phyloP scores from a whole-genome alignment of 1,140 invertebrate species.

The Sinonovacula constricta region DNA sequence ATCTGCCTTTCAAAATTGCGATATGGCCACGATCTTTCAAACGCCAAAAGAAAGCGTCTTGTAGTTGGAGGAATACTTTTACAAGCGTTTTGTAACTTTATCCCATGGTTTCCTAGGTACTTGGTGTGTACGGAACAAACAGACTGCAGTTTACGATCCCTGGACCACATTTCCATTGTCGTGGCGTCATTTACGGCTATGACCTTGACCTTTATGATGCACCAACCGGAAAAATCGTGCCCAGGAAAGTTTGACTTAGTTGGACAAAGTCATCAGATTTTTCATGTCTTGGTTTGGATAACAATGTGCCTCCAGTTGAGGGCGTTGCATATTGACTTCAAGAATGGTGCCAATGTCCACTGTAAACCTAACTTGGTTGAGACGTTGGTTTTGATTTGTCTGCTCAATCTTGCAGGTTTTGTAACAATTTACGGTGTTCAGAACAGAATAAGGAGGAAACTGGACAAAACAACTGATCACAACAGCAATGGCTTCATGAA shows the following conservation, averaged over 20 bases:
- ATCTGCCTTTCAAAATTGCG: slow-evolving; percentile 58
- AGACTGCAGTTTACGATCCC: slow-evolving; percentile 42
- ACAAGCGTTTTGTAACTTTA: slow-evolving; percentile 45
- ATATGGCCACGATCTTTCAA: slow-evolving; percentile 50
- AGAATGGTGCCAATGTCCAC: slow-evolving; percentile 15
- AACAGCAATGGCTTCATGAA: too few relatives aligned
- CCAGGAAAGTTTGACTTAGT: slow-evolving; percentile 78
- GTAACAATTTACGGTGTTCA: too few relatives aligned
- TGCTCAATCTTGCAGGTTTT: slow-evolving; percentile 21
- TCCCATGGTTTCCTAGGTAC: slow-evolving; percentile 54
- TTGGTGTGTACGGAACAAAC: slow-evolving; percentile 35
- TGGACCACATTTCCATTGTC: slow-evolving; percentile 57
- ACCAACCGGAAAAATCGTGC: slow-evolving; percentile 75
- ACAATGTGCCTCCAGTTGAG: slow-evolving; percentile 72
- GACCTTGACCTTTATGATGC: slow-evolving; percentile 74
- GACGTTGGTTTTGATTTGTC: background rate
- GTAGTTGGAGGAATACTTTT: slow-evolving; percentile 46
- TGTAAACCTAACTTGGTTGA: slow-evolving; percentile 27
- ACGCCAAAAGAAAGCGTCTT: slow-evolving; percentile 40
- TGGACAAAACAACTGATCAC: too few relatives aligned
- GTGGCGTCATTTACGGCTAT: slow-evolving; percentile 49
- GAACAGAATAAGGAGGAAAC: too few relatives aligned
- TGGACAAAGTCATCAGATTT: slow-evolving; percentile 78
- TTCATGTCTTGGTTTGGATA: slow-evolving; percentile 75
- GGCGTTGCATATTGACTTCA: slow-evolving; percentile 57